Evolutionary conservation across 1,140 invertebrate species (phyloP).

Genomic region (Drosophila melanica): DNA sequence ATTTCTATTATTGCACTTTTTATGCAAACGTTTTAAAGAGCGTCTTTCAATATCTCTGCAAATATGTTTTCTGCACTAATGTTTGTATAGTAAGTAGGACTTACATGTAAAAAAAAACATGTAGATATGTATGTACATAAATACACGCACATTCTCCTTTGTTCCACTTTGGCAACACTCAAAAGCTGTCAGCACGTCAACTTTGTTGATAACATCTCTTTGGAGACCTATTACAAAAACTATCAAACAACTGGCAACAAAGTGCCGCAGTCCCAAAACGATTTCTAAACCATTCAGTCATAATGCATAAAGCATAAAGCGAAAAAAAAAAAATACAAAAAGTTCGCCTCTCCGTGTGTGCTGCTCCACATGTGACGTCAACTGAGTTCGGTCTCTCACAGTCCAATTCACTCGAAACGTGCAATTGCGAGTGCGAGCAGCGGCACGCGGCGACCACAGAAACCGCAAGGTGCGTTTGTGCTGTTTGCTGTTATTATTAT

Average conservation of each 20-base stretch:
- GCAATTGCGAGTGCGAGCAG: conserved; percentile 5
- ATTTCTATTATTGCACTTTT: no score
- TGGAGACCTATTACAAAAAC: conserved; percentile 47
- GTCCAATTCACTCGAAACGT: conserved; percentile 62
- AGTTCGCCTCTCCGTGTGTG: neutral
- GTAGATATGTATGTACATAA: neutral
- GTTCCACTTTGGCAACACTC: conserved; percentile 30
- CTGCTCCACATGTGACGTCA: conserved; percentile 32
- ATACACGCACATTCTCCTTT: conserved; percentile 31
- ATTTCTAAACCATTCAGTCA: conserved; percentile 52
- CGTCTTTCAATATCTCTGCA: conserved; percentile 5
- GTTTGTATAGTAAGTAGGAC: conserved; percentile 4
- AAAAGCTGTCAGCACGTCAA: conserved; percentile 43
- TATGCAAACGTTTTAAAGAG: no score
- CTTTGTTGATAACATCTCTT: conserved; percentile 44
- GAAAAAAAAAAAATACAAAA: no score
- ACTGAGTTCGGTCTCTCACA: conserved; percentile 58
- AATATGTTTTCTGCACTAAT: neutral
- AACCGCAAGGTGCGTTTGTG: conserved; percentile 77
- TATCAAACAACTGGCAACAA: conserved; percentile 47
- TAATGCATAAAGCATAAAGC: conserved; percentile 43
- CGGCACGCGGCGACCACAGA: conserved; percentile 59
- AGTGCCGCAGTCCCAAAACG: conserved; percentile 51
- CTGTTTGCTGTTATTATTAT: conserved; percentile 51
- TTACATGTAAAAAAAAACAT: neutral